phyloP scores from a whole-genome alignment of 2,113 vertebrate species.

The Megaceryle torquata region DNA sequence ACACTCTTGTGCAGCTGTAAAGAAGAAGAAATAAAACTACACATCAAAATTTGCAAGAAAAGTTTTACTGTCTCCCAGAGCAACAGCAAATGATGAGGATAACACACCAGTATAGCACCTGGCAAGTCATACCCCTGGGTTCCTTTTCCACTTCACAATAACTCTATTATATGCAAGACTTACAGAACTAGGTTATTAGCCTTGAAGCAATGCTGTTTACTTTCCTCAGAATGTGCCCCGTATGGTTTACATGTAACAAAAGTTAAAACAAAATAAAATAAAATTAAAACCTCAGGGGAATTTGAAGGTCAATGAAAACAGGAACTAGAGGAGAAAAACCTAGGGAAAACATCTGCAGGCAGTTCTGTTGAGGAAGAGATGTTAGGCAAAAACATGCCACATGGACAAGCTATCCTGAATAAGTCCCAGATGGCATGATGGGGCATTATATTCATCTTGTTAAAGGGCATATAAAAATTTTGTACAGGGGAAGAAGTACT shows the following conservation, averaged over 20 bases:
- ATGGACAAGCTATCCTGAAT: background rate
- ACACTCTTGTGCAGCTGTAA: background rate
- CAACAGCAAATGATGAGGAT: constrained; percentile 25
- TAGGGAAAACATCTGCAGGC: constrained; percentile 65
- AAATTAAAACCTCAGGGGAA: constrained; percentile 8
- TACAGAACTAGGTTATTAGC: constrained; percentile 8
- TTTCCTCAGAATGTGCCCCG: constrained; percentile 30
- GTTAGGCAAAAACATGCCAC: background rate
- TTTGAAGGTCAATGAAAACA: constrained; percentile 58
- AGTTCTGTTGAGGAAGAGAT: background rate
- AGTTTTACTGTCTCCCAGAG: background rate
- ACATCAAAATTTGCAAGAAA: background rate
- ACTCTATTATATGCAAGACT: constrained; percentile 13
- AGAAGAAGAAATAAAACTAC: background rate
- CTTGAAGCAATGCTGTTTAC: constrained; percentile 16
- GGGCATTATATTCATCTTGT: background rate
- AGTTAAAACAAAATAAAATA: constrained; percentile 36
- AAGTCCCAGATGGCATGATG: background rate
- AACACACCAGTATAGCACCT: constrained; percentile 37
- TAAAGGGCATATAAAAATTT: background rate
- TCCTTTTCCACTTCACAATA: constrained; percentile 38
- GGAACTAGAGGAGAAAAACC: constrained; percentile 35
- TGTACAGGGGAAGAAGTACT: background rate
- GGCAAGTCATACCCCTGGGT: background rate
- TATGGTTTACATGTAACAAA: constrained; percentile 32